phyloP scores from a whole-genome alignment of 2,113 vertebrate species.

The Calidris pygmaea region DNA sequence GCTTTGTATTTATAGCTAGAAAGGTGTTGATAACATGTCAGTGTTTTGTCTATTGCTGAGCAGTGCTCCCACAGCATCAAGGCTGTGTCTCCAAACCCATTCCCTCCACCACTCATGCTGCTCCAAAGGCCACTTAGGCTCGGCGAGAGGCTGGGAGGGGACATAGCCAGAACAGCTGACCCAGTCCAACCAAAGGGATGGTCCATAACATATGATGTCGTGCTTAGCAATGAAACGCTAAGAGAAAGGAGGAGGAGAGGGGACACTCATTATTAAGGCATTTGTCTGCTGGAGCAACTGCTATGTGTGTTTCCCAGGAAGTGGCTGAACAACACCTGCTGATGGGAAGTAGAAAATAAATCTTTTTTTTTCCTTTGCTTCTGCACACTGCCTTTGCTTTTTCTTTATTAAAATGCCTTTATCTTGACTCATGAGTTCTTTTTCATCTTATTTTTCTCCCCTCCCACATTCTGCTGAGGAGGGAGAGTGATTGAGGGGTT shows the following conservation, averaged over 20 bases:
- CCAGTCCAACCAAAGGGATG: not conserved
- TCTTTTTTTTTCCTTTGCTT: not conserved
- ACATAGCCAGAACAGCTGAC: not conserved
- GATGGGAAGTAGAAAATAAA: not conserved
- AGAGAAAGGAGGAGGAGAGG: not conserved
- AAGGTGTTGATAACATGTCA: not conserved
- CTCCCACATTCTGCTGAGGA: not conserved
- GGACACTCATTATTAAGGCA: not conserved
- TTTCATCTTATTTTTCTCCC: not conserved
- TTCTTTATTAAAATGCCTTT: not conserved
- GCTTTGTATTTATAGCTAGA: not conserved
- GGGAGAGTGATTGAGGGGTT: not conserved
- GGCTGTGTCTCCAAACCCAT: not conserved
- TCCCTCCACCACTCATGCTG: rapidly evolving
- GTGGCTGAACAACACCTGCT: not conserved
- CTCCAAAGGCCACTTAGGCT: not conserved
- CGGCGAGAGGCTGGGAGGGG: not conserved
- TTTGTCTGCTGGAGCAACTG: not conserved
- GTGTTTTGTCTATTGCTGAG: not conserved
- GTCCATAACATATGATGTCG: not conserved
- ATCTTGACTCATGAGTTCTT: not conserved
- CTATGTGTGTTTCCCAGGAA: not conserved
- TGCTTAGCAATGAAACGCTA: not conserved
- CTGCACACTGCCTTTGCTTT: not conserved
- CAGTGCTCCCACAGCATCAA: not conserved